These are phyloP conservation scores for Pagetopsis macropterus DNA, from an alignment of 2,797 vertebrate genomes.

Conservation along the genomic window DNA sequence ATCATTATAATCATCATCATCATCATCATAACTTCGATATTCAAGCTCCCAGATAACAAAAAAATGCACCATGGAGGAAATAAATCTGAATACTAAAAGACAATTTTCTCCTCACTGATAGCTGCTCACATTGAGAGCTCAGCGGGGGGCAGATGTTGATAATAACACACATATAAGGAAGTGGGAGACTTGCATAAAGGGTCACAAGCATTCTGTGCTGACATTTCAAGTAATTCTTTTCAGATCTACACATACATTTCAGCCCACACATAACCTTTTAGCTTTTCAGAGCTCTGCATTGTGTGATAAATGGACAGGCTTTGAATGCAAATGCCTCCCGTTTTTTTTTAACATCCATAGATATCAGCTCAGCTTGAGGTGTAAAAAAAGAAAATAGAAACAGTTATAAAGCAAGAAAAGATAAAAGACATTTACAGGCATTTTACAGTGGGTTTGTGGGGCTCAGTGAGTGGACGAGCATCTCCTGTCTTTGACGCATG, in stretches of 20 bases:
- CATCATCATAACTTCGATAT: slow-evolving; percentile 48
- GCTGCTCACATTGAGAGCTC: slow-evolving; percentile 42
- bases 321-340: slow-evolving; percentile 42
- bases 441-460: slow-evolving; percentile 42
- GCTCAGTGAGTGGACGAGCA: slow-evolving; percentile 38
- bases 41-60: slow-evolving; percentile 40
- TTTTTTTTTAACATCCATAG: slow-evolving; percentile 49
- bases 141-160: slow-evolving; percentile 46
- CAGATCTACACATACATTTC: slow-evolving; percentile 62
- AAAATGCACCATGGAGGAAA: slow-evolving; percentile 38
- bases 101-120: slow-evolving; percentile 36
- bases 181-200: slow-evolving; percentile 67
- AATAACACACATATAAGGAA: slow-evolving; percentile 65
- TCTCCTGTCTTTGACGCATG: slow-evolving; percentile 57
- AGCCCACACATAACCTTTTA: slow-evolving; percentile 69
- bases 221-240: slow-evolving; percentile 68
- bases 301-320: slow-evolving; percentile 29
- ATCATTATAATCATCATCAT: slow-evolving; percentile 35
- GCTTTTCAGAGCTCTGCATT: slow-evolving; percentile 35
- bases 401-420: slow-evolving; percentile 2
- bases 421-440: slow-evolving; percentile 39
- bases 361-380: slow-evolving; percentile 36
- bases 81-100: slow-evolving; percentile 20
- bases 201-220: slow-evolving; percentile 68
- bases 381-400: slow-evolving; percentile 27